Percentiles rank a stretch among this genome's conserved stretches.
phyloP scores from a whole-genome alignment of 30 jellyfish, hydroid and myxozoan species.

The Sanderia malayensis region DNA sequence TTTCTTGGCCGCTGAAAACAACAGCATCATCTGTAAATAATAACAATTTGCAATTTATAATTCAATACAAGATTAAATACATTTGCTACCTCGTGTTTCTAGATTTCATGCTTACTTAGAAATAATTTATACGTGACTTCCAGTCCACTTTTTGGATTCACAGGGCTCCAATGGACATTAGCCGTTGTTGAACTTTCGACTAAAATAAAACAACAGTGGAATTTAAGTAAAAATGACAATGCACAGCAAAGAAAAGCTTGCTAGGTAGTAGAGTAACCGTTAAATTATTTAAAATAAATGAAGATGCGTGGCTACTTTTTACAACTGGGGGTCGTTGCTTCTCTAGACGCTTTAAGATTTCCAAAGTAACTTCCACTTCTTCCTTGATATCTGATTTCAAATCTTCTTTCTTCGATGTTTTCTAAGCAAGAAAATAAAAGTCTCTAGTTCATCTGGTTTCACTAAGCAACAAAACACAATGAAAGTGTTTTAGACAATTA shows the following conservation, averaged over 20 bases:
- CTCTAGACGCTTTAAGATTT: constrained; percentile 51
- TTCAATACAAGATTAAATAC: neutral
- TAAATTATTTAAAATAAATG: too few species aligned
- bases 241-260: too few species aligned
- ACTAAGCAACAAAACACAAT: neutral
- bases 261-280: too few species aligned
- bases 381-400: constrained; percentile 51
- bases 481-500: too few species aligned
- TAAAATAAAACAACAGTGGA: too few species aligned
- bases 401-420: constrained; percentile 8
- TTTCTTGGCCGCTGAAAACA: constrained; percentile 69
- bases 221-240: too few species aligned
- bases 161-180: constrained; percentile 56
- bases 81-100: too few species aligned
- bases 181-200: constrained; percentile 80
- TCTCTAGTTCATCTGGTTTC: neutral
- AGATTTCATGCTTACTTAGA: constrained; percentile 25
- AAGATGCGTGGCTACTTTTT: constrained; percentile 61
- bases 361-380: constrained; percentile 55
- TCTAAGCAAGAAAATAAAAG: constrained; percentile 16
- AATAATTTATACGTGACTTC: constrained; percentile 52
- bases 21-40: constrained; percentile 29
- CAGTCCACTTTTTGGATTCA: constrained; percentile 69
- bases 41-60: neutral
- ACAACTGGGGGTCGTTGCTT: constrained; percentile 71